Base-by-base conservation (phyloP, 23 tunicate species). In the Botrylloides violaceus region DNA sequence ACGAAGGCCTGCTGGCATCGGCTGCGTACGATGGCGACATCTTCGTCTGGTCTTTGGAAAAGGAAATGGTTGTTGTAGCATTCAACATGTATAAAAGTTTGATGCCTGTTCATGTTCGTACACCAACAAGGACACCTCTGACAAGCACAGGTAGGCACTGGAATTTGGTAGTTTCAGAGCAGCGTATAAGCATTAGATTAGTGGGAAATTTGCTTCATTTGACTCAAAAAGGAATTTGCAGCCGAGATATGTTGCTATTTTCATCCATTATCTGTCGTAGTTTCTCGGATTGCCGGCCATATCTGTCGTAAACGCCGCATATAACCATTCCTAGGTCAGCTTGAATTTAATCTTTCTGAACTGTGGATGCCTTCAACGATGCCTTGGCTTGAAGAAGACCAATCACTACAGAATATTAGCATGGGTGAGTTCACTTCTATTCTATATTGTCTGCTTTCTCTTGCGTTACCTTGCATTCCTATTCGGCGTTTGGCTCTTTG, bases 1-100 rank as follows among this genome's bases (percentile, higher is more conserved):
- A 53, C 37, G 81, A 87, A 34, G 23, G 29, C 20, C 7, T 71
- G 3, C 57, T 87, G 1, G 95, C 79, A 0, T 76, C 95, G 2
- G 60, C 95, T 2, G 84, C 95, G 1, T 87, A 87, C 71, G 84
- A 87, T 48, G 95, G 95, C 3, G 95, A 87, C 70, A 75, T 87
- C 32, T 87, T 22, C 55, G 20, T 87, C 1, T 87, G 95, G 95
- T 80, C 95, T 30, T 26, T 87, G 12, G 86, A 87, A 23, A 53
- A 62, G 3, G 79, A 62, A 27, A 70, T 57, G 4, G 79, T 80
- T 2, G 12, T 39, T 27, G 64, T 87, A 77, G 65, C 66, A 2
- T 87, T 87, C 31, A 87, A 87, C 75, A 87, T 80, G 86, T 74
- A 87, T 53, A 38, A 75, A 29, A 87, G 95, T 59, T 4, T 87